Evolutionary conservation across 2,113 vertebrate genomes (phyloP).

Genomic region (Cygnus atratus): DNA sequence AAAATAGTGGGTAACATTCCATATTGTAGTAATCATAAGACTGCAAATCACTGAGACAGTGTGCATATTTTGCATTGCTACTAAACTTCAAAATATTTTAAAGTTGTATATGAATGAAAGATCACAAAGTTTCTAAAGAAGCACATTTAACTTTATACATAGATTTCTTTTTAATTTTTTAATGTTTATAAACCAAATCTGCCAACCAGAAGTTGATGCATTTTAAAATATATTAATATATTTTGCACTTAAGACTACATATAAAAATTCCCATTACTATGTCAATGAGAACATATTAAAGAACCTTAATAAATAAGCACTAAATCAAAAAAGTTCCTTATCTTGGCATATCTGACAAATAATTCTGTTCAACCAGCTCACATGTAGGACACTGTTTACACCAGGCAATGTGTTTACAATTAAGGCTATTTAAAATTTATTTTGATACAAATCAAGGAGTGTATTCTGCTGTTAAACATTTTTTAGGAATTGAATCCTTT

Average conservation of each 20-base stretch:
- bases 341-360: background rate
- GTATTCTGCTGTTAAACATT: background rate
- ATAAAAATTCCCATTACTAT: background rate
- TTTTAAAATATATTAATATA: constrained; percentile 68
- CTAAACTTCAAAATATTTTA: constrained; percentile 50
- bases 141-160: constrained; percentile 78
- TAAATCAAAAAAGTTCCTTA: background rate
- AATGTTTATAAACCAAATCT: constrained; percentile 70
- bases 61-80: constrained; percentile 24
- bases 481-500: background rate
- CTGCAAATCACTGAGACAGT: background rate
- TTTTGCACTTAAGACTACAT: constrained; percentile 62
- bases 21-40: constrained; percentile 4
- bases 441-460: background rate
- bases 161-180: constrained; percentile 70
- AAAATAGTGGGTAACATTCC: background rate
- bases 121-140: constrained; percentile 70
- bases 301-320: background rate
- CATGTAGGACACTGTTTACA: constrained; percentile 16
- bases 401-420: constrained; percentile 17
- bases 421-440: background rate
- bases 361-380: background rate
- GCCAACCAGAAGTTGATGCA: constrained; percentile 29
- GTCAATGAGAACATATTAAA: background rate
- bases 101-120: constrained; percentile 41